Evolutionary conservation across 2,113 vertebrate genomes (phyloP).

Genomic region (Lota lota): DNA sequence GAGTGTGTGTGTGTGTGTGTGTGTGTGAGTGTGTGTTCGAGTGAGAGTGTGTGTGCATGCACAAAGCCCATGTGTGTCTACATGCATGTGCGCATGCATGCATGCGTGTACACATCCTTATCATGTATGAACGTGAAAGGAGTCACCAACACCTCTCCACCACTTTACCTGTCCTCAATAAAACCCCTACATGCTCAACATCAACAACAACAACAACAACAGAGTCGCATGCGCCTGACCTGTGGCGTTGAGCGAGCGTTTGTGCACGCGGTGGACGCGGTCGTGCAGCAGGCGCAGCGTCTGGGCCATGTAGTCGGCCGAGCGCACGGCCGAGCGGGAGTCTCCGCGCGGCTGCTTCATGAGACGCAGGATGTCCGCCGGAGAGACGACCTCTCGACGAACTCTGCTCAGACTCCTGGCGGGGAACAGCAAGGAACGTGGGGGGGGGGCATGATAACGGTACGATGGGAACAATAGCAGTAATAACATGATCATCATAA

Average conservation of each 20-base stretch:
- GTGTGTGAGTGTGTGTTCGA: too few species aligned
- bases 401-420: slow-evolving; percentile 80
- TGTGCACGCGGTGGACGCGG: slow-evolving; percentile 63
- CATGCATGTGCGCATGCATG: neutral
- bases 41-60: neutral
- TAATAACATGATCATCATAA: neutral
- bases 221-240: slow-evolving; percentile 58
- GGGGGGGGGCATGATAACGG: neutral
- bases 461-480: neutral
- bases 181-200: too few species aligned
- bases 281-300: slow-evolving; percentile 77
- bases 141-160: too few species aligned
- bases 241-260: slow-evolving; percentile 79
- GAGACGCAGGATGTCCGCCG: slow-evolving; percentile 77
- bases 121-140: neutral
- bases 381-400: slow-evolving; percentile 54
- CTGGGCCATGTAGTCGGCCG: slow-evolving; percentile 83
- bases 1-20: neutral
- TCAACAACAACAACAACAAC: neutral
- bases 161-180: too few species aligned
- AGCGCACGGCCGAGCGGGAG: slow-evolving; percentile 66
- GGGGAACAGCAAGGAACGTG: neutral
- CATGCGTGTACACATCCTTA: neutral
- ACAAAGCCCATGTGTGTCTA: neutral
- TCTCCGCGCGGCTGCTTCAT: slow-evolving; percentile 82